These are phyloP conservation scores for Cryptus viduatorius DNA, from an alignment of 2,888 invertebrate species.

Conservation along the genomic window DNA sequence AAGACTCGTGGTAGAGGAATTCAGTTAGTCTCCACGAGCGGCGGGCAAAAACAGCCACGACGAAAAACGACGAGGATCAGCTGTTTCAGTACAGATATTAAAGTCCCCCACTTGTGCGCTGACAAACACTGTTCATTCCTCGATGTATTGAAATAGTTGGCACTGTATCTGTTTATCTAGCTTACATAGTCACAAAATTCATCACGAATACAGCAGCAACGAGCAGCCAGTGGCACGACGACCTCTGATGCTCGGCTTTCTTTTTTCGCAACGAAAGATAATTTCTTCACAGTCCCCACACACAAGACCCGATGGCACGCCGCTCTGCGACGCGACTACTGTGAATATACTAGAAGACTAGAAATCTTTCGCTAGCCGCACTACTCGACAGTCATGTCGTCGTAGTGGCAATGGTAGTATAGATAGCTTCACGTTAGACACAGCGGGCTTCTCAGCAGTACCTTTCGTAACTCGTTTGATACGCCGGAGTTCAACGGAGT, in stretches of 20 bases:
- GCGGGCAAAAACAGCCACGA: slow-evolving; percentile 21
- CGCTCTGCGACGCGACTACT: slow-evolving; percentile 13
- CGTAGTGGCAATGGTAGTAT: slow-evolving; percentile 15
- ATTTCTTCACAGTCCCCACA: slow-evolving; percentile 39
- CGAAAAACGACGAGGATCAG: slow-evolving; percentile 65
- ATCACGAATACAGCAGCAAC: neutral
- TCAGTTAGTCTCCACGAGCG: neutral
- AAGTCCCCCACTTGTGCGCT: too few relatives aligned
- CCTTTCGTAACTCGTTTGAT: slow-evolving; percentile 49
- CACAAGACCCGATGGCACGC: slow-evolving; percentile 8
- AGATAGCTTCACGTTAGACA: slow-evolving; percentile 22
- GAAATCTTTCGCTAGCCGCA: slow-evolving; percentile 51
- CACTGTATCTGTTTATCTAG: neutral
- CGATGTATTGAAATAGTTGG: neutral
- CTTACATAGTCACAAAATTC: slow-evolving; percentile 2
- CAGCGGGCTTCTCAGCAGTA: neutral
- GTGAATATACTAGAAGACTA: slow-evolving; percentile 42
- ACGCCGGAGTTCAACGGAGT: slow-evolving; percentile 5
- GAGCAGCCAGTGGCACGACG: slow-evolving; percentile 5
- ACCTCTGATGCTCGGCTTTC: slow-evolving; percentile 64
- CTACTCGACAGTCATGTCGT: slow-evolving; percentile 11
- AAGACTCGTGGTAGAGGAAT: neutral
- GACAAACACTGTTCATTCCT: neutral
- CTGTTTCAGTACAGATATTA: slow-evolving; percentile 44
- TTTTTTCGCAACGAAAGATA: slow-evolving; percentile 63